Percentiles rank a stretch among this genome's conserved stretches.
These are phyloP conservation scores for Pteria penguin DNA, from an alignment of 2,888 invertebrate genomes.

Conservation along the genomic window DNA sequence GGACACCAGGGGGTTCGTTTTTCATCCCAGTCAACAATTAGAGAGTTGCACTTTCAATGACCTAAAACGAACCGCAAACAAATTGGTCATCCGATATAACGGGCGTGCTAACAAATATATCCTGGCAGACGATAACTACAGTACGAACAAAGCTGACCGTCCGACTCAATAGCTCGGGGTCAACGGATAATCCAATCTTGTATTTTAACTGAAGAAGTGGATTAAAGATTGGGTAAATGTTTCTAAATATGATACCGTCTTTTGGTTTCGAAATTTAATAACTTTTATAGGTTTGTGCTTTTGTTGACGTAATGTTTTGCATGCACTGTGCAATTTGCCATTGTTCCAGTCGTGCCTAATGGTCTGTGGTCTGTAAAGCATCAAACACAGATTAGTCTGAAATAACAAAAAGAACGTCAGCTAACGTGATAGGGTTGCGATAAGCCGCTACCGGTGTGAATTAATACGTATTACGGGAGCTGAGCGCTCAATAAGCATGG, in stretches of 20 bases:
- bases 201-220: neutral
- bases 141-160: neutral
- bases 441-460: too few relatives aligned
- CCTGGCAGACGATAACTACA: too few relatives aligned
- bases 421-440: neutral
- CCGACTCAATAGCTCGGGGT: neutral
- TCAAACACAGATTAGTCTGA: neutral
- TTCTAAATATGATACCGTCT: neutral
- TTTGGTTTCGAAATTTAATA: neutral
- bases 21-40: too few relatives aligned
- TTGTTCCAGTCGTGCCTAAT: neutral
- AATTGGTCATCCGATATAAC: conserved; percentile 1
- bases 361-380: neutral
- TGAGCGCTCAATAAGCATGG: too few relatives aligned
- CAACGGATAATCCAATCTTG: neutral
- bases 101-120: too few relatives aligned
- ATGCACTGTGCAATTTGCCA: neutral
- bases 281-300: neutral
- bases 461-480: too few relatives aligned
- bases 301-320: neutral
- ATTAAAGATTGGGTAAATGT: neutral
- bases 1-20: neutral
- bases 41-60: conserved; percentile 9
- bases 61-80: neutral
- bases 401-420: neutral